Evolutionary conservation across 37 sponge, comb jelly and placozoan genomes (phyloP), one percentile per base, ranked within the genome.

Genomic region (Sycon ciliatum): DNA sequence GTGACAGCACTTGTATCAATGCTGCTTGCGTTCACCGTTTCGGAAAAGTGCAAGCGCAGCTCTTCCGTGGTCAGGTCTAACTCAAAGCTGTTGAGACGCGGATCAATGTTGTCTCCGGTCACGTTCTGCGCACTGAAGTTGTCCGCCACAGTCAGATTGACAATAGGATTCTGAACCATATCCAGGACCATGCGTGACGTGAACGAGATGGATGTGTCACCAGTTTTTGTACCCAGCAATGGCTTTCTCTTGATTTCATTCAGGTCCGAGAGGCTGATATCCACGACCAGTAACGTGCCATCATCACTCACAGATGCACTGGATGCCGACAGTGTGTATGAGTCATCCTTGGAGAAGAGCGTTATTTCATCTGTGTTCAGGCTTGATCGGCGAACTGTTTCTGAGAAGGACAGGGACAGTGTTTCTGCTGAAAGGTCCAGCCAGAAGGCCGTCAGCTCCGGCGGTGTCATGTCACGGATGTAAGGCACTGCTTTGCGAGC

Each of bases 211-310:
- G 36, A 89, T 6, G 81, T 89, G 42, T 85, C 61, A 37, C 29
- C 58, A 23, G 27, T 49, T 6, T 38, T 58, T 24, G 73, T 72
- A 32, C 65, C 83, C 1, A 89, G 68, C 0, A 32, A 62, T 3
- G 58, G 56, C 23, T 72, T 69, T 23, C 82, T 35, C 57, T 87
- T 92, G 56, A 92, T 57, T 39, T 92, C 93, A 78, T 92, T 87
- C 70, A 92, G 26, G 49, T 92, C 86, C 2, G 78, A 76, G 24
- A 89, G 63, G 2, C 32, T 36, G 6, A 89, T 34, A 13, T 31
- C 29, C 4, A 79, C 54, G 9, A 60, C 63, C n/a, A n/a, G n/a
- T n/a, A n/a, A n/a, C n/a, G n/a, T n/a, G n/a, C n/a, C n/a, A n/a
- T n/a, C n/a, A n/a, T n/a, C n/a, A n/a, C n/a, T n/a, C n/a, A n/a